These are phyloP conservation scores for Hydroisotoma schaefferi DNA, from an alignment of 2,888 invertebrate species.

Conservation along the genomic window DNA sequence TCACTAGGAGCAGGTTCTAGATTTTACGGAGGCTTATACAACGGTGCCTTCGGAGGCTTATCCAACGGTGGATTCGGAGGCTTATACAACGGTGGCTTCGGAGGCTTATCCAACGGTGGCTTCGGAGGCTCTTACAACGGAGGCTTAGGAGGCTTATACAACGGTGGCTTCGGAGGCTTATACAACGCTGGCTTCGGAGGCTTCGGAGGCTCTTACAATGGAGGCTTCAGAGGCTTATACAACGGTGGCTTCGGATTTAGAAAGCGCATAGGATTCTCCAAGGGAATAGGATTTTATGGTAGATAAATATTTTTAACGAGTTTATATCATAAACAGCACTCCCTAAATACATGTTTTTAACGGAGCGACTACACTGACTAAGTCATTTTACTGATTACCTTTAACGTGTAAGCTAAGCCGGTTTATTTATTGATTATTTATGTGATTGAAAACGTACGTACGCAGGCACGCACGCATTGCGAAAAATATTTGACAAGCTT, in stretches of 20 bases:
- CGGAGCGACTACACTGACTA: no score
- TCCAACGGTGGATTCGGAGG: background rate
- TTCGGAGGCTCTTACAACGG: background rate
- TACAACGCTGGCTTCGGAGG: background rate
- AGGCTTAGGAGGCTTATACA: background rate
- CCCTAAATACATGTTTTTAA: no score
- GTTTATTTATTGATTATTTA: no score
- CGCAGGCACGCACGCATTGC: no score
- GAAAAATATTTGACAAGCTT: no score
- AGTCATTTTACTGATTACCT: no score
- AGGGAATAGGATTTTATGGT: slow-evolving; percentile 15
- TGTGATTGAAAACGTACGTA: no score
- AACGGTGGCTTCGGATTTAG: slow-evolving; percentile 23
- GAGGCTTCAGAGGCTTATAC: background rate
- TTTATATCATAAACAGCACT: no score
- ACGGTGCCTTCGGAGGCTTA: background rate
- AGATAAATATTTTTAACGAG: no score
- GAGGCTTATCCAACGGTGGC: background rate
- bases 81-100: background rate
- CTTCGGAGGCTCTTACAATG: background rate
- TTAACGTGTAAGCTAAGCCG: no score
- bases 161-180: background rate
- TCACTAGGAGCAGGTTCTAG: background rate
- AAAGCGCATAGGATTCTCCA: slow-evolving; percentile 22
- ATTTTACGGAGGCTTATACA: no score